These are phyloP conservation scores for Sciurus vulgaris DNA, from an alignment of 2,797 vertebrate species.

Conservation along the genomic window DNA sequence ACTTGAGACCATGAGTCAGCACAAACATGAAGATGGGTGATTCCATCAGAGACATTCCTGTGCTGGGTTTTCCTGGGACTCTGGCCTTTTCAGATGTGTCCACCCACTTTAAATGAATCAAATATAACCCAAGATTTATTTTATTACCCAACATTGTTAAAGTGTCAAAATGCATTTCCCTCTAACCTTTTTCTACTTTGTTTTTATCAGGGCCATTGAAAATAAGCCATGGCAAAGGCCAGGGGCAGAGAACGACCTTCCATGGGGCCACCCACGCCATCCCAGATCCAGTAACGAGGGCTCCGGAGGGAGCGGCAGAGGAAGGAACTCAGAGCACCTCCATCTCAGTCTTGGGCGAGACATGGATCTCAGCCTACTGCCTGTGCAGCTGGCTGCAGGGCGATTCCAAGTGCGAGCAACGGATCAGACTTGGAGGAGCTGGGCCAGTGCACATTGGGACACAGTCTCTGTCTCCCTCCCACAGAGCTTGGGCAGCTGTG, in stretches of 20 bases:
- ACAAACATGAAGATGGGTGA: not conserved
- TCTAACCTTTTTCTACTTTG: conserved; percentile 37
- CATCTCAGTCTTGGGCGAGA: conserved; percentile 33
- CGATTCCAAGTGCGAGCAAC: conserved; percentile 64
- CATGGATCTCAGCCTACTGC: not conserved
- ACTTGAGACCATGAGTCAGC: not conserved
- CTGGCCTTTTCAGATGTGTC: not conserved
- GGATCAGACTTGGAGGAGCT: conserved; percentile 51
- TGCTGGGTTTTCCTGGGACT: not conserved
- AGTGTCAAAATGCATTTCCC: not conserved
- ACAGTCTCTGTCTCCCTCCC: not conserved
- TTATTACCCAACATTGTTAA: not conserved
- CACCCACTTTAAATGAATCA: not conserved
- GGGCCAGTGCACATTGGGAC: not conserved
- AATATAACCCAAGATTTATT: not conserved
- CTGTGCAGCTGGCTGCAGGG: conserved; percentile 30
- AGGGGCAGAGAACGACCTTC: conserved; percentile 17
- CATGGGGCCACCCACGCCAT: not conserved
- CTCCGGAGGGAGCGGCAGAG: not conserved
- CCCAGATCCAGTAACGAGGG: conserved; percentile 15
- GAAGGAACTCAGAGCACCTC: conserved; percentile 16
- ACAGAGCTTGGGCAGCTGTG: not conserved
- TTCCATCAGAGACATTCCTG: not conserved
- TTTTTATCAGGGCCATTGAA: conserved; percentile 22
- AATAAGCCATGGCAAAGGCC: not conserved